These are phyloP conservation scores for Euspilapteryx auroguttella DNA, from an alignment of 2,888 invertebrate genomes.

Conservation along the genomic window DNA sequence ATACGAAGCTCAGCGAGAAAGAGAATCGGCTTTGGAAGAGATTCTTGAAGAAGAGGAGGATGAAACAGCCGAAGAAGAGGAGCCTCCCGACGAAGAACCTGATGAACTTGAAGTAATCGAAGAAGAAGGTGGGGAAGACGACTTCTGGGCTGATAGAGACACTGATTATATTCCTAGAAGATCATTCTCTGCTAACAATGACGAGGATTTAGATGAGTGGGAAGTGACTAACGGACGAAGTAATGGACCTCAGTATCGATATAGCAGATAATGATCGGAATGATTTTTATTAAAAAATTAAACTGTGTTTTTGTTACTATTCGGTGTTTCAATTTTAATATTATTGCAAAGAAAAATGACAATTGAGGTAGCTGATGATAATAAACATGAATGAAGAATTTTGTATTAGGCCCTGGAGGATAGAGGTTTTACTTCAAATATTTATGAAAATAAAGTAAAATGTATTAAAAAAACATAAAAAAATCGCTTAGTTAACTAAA, in stretches of 20 bases:
- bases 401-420: too few species aligned
- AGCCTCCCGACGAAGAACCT: constrained; percentile 25
- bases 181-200: constrained; percentile 17
- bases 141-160: constrained; percentile 29
- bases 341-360: too few species aligned
- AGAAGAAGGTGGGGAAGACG: constrained; percentile 30
- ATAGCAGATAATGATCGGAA: constrained; percentile 40
- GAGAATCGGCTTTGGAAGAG: constrained; percentile 32
- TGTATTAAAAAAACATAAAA: too few species aligned
- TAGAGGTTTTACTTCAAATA: too few species aligned
- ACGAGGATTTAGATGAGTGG: constrained; percentile 51
- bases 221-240: constrained; percentile 27
- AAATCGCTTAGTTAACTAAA: too few species aligned
- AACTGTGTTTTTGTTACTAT: too few species aligned
- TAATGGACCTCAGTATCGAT: constrained; percentile 35
- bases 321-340: too few species aligned
- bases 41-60: constrained; percentile 48
- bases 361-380: too few species aligned
- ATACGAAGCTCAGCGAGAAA: constrained; percentile 37
- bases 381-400: too few species aligned
- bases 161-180: constrained; percentile 17
- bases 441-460: too few species aligned
- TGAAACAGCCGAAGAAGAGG: constrained; percentile 9
- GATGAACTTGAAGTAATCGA: constrained; percentile 16
- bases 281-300: too few species aligned